phyloP scores from a whole-genome alignment of 2,113 vertebrate genomes.

The Trinectes maculatus region DNA sequence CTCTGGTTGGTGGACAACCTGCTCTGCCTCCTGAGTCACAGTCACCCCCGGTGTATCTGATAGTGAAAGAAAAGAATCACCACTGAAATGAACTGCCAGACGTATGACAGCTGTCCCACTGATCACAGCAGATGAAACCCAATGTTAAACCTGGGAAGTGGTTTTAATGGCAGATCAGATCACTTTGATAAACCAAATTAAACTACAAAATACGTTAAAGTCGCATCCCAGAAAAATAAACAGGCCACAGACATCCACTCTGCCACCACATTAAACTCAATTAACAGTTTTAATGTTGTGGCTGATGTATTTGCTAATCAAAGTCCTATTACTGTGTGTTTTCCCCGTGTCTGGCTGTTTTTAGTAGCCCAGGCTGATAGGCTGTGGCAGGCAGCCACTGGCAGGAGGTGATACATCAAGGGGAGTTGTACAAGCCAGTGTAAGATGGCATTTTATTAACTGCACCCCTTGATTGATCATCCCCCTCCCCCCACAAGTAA shows the following conservation, averaged over 20 bases:
- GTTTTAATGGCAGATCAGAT: too few relatives aligned
- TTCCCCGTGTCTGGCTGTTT: conserved; percentile 72
- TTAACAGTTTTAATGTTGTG: too few relatives aligned
- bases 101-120: conserved; percentile 21
- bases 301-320: conserved; percentile 57
- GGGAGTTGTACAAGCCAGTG: conserved; percentile 63
- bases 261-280: too few relatives aligned
- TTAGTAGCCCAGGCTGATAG: conserved; percentile 63
- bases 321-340: conserved; percentile 55
- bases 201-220: too few relatives aligned
- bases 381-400: conserved; percentile 76
- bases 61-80: conserved; percentile 8
- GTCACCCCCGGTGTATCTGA: conserved; percentile 11
- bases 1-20: too few relatives aligned
- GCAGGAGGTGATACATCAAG: conserved; percentile 80
- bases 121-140: conserved; percentile 20
- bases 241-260: too few relatives aligned
- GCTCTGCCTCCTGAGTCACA: too few relatives aligned
- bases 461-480: conserved; percentile 75
- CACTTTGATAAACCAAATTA: too few relatives aligned
- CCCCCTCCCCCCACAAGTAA: conserved; percentile 60
- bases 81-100: conserved; percentile 24
- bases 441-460: conserved; percentile 84
- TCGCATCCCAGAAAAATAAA: too few relatives aligned
- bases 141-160: too few relatives aligned